These are phyloP conservation scores for Tetragonula clypearis DNA, from an alignment of 1,140 invertebrate genomes.

Conservation along the genomic window DNA sequence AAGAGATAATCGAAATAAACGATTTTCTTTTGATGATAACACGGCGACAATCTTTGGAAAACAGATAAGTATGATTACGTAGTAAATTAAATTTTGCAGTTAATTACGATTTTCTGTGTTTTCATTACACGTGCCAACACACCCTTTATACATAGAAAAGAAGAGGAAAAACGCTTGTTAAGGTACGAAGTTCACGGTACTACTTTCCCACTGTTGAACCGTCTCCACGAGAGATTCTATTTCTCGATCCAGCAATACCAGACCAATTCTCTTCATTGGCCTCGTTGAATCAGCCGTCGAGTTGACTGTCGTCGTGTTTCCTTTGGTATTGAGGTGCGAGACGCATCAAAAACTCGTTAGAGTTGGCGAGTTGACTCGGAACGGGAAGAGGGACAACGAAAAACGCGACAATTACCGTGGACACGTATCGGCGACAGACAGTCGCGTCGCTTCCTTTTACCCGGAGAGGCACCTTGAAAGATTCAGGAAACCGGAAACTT, in stretches of 20 bases:
- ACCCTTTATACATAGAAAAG: too few species aligned
- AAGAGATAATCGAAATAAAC: too few species aligned
- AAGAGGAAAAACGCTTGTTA: too few species aligned
- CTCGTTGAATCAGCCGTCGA: too few species aligned
- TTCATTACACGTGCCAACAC: too few species aligned
- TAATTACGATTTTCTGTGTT: too few species aligned
- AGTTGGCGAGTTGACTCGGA: background rate
- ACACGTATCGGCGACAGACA: constrained; percentile 5
- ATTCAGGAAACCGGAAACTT: constrained; percentile 37
- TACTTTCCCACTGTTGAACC: background rate
- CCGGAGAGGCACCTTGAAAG: background rate
- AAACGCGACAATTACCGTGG: constrained; percentile 27
- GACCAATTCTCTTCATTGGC: background rate
- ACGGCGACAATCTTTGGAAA: too few species aligned
- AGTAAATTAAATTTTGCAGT: too few species aligned
- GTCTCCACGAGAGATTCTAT: background rate
- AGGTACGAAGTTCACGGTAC: too few species aligned
- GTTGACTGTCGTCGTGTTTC: background rate
- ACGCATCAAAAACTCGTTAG: background rate
- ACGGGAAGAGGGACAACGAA: background rate
- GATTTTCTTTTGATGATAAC: too few species aligned
- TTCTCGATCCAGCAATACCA: background rate
- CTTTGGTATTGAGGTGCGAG: background rate
- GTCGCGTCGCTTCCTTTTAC: background rate
- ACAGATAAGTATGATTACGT: too few species aligned